Percentiles rank a stretch among this genome's conserved stretches.
phyloP scores from a whole-genome alignment of 1,140 invertebrate genomes.

The Diplogasteroides magnus region DNA sequence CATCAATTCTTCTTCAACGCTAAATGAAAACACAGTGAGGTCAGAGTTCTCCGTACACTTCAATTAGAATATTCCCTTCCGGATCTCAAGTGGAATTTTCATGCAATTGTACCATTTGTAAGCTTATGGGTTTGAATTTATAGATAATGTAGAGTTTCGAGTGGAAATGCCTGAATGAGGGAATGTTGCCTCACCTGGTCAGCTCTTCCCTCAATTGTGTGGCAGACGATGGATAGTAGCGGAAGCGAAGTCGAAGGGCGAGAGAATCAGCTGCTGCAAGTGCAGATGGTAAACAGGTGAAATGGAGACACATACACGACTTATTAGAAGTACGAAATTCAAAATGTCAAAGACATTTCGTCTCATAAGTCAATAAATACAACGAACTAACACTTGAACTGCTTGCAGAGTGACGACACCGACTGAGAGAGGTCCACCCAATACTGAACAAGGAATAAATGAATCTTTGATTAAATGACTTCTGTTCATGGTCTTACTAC shows the following conservation, averaged over 20 bases:
- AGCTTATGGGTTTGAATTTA: too few species aligned
- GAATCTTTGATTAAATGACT: too few species aligned
- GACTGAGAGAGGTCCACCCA: conserved; percentile 90
- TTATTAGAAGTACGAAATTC: conserved; percentile 1
- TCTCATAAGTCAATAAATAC: neutral
- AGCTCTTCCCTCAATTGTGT: conserved; percentile 76
- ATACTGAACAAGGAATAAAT: conserved; percentile 79
- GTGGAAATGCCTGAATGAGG: too few species aligned
- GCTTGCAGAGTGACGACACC: conserved; percentile 69
- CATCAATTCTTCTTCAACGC: too few species aligned
- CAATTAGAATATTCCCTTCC: too few species aligned
- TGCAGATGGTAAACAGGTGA: neutral
- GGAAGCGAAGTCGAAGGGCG: conserved; percentile 83
- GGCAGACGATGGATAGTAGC: conserved; percentile 88
- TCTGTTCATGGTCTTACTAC: too few species aligned
- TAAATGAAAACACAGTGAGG: too few species aligned
- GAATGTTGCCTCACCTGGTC: too few species aligned
- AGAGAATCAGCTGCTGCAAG: conserved; percentile 58
- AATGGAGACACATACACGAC: neutral
- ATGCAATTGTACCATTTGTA: too few species aligned
- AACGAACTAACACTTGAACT: conserved; percentile 81
- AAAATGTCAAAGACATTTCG: conserved; percentile 12
- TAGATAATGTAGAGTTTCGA: too few species aligned
- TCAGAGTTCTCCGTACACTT: too few species aligned
- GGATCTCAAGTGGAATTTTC: too few species aligned